Conservation (phyloP, 1,140 invertebrate species). For the Scaptomyza pallida region DNA sequence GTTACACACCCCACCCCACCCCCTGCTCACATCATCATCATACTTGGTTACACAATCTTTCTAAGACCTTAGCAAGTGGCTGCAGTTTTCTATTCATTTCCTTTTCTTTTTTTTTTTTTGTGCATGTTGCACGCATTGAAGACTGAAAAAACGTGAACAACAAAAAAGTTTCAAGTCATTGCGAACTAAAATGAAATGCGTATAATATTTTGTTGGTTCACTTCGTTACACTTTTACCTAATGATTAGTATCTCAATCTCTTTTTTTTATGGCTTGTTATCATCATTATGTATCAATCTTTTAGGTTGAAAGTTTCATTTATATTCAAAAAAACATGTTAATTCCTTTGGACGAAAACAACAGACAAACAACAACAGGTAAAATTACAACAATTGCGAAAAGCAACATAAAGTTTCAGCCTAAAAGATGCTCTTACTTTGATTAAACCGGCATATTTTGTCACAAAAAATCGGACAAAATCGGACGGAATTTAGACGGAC, state of each 20-base stretch:
- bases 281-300: constrained; percentile 26
- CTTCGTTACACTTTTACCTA: constrained; percentile 66
- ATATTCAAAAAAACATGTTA: constrained; percentile 5
- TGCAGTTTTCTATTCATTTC: constrained; percentile 4
- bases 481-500: too few relatives aligned
- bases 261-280: constrained; percentile 37
- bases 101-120: background rate
- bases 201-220: constrained; percentile 56
- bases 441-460: too few relatives aligned
- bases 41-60: constrained; percentile 32
- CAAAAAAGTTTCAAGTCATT: constrained; percentile 61
- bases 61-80: constrained; percentile 16
- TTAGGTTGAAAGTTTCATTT: constrained; percentile 26
- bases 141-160: constrained; percentile 44
- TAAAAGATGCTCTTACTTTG: too few relatives aligned
- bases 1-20: background rate
- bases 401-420: too few relatives aligned
- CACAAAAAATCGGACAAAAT: too few relatives aligned
- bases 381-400: too few relatives aligned
- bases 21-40: background rate
- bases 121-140: constrained; percentile 43
- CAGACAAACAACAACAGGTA: too few relatives aligned
- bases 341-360: too few relatives aligned
- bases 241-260: constrained; percentile 18
- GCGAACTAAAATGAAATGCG: constrained; percentile 49